These are phyloP conservation scores for Puntigrus tetrazona DNA, from an alignment of 2,113 vertebrate species.

Conservation along the genomic window DNA sequence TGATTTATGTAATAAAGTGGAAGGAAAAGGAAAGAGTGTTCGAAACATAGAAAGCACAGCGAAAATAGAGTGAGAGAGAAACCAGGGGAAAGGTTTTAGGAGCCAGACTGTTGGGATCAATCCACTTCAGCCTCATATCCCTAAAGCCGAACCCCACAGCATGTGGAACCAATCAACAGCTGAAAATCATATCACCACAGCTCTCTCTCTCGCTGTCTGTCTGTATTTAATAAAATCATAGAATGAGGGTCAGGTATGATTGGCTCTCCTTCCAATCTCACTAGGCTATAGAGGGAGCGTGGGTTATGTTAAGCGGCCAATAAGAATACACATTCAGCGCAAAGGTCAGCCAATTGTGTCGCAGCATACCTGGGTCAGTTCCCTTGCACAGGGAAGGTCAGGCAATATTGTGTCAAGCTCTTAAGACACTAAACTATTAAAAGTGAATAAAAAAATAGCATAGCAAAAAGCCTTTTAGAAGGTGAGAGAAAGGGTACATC, in stretches of 20 bases:
- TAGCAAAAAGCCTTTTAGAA: not conserved
- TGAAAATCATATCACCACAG: slow-evolving; percentile 30
- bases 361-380: slow-evolving; percentile 1
- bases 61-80: not conserved
- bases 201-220: slow-evolving; percentile 14
- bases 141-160: slow-evolving; percentile 48
- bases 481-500: slow-evolving; percentile 34
- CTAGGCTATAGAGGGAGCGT: not conserved
- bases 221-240: slow-evolving; percentile 38
- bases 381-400: slow-evolving; percentile 1
- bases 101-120: slow-evolving; percentile 47
- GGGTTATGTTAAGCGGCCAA: not conserved
- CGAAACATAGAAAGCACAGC: slow-evolving; percentile 1
- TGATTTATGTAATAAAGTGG: not conserved
- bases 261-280: slow-evolving; percentile 21
- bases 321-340: slow-evolving; percentile 10
- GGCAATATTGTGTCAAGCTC: slow-evolving; percentile 26
- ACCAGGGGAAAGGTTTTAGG: slow-evolving; percentile 31
- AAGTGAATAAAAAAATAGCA: slow-evolving; percentile 16
- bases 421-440: slow-evolving; percentile 27
- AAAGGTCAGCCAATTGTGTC: slow-evolving; percentile 35
- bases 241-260: slow-evolving; percentile 26
- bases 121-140: slow-evolving; percentile 43
- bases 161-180: slow-evolving; percentile 57
- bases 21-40: slow-evolving; percentile 4